These are phyloP conservation scores for Gambusia affinis DNA, from an alignment of 2,113 vertebrate species.

Conservation along the genomic window DNA sequence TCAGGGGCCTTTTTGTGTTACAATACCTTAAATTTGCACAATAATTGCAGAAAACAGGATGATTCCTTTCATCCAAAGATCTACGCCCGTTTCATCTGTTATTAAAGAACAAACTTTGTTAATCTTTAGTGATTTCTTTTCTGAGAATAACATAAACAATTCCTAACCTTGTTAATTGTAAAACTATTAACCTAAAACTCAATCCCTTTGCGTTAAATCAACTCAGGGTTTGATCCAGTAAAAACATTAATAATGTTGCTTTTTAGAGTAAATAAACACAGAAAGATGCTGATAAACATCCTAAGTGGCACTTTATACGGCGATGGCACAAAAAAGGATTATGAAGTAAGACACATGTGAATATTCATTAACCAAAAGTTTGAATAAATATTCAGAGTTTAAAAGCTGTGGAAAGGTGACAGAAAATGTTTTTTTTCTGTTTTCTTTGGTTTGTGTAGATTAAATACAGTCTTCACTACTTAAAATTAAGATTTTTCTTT, in stretches of 20 bases:
- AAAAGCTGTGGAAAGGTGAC: constrained; percentile 5
- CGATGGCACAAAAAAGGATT: constrained; percentile 11
- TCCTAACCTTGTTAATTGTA: too few relatives aligned
- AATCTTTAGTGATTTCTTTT: background rate
- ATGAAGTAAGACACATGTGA: constrained; percentile 29
- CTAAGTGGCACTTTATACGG: too few relatives aligned
- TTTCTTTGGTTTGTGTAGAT: background rate
- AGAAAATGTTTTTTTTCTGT: background rate
- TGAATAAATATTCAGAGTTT: constrained; percentile 33
- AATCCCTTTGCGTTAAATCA: too few relatives aligned
- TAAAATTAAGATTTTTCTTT: constrained; percentile 9
- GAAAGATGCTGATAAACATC: too few relatives aligned
- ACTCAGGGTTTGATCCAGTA: too few relatives aligned
- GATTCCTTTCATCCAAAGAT: background rate
- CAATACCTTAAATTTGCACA: background rate
- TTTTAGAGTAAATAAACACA: too few relatives aligned
- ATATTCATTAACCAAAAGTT: constrained; percentile 33
- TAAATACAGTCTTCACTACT: constrained; percentile 8
- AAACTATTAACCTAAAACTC: too few relatives aligned
- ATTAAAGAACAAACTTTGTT: background rate
- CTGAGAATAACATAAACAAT: background rate
- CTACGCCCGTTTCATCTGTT: background rate
- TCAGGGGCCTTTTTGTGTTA: background rate
- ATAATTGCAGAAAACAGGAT: background rate
- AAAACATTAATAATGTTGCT: too few relatives aligned